Percentiles rank a stretch among this genome's conserved stretches.
Conservation (phyloP, 1,140 invertebrate genomes). For the Sycobia sp. region DNA sequence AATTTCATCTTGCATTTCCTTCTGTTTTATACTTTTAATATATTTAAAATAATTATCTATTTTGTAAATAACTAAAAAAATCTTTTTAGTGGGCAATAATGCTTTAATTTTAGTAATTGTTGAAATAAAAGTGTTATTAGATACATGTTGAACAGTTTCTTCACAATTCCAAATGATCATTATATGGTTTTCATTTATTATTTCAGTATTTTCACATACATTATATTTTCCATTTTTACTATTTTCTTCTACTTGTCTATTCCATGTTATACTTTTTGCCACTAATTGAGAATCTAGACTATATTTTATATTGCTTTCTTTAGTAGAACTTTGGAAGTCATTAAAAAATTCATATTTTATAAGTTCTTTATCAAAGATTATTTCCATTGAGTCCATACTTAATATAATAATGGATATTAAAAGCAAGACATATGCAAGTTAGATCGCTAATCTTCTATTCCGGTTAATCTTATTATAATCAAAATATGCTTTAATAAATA, state of each 20-base stretch:
- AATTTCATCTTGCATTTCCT: constrained; percentile 7
- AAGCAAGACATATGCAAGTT: no score
- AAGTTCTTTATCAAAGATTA: constrained; percentile 58
- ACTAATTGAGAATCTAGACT: constrained; percentile 47
- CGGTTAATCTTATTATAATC: no score
- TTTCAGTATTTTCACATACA: constrained; percentile 35
- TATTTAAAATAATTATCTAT: constrained; percentile 58
- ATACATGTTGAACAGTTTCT: constrained; percentile 52
- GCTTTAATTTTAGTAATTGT: constrained; percentile 44
- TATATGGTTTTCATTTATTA: constrained; percentile 44
- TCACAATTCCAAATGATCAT: constrained; percentile 57
- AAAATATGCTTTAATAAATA: no score
- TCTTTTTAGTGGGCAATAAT: constrained; percentile 43
- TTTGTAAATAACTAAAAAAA: constrained; percentile 59
- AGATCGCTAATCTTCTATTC: no score
- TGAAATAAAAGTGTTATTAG: constrained; percentile 44
- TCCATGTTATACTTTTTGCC: constrained; percentile 60
- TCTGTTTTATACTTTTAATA: constrained; percentile 36
- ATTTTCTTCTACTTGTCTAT: constrained; percentile 47
- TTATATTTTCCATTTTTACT: constrained; percentile 44
- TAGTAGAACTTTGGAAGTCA: constrained; percentile 44
- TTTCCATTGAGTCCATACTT: no score
- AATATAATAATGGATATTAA: no score
- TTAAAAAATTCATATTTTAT: constrained; percentile 43
- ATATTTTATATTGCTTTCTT: constrained; percentile 45